A percentile compares a stretch with the other conserved stretches of the same genome.
These are phyloP conservation scores for Pterostichus madidus DNA, from an alignment of 2,888 invertebrate genomes.

Conservation along the genomic window DNA sequence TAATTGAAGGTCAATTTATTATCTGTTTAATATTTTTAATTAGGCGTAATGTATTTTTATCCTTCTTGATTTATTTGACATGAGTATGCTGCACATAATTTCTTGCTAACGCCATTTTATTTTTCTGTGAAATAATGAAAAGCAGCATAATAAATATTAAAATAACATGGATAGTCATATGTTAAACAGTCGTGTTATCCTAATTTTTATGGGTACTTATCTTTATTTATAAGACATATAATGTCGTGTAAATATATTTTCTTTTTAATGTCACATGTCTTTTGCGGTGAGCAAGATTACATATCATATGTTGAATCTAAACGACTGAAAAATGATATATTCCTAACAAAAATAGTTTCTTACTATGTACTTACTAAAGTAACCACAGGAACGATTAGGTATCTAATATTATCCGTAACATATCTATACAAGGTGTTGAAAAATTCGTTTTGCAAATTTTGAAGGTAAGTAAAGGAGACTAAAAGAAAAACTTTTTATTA, in stretches of 20 bases:
- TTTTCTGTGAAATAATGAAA: slow-evolving; percentile 3
- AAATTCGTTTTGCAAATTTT: too few species aligned
- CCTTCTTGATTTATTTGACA: slow-evolving; percentile 1
- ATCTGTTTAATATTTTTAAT: slow-evolving; percentile 35
- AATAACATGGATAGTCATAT: not conserved
- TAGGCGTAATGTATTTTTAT: not conserved
- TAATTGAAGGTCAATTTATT: slow-evolving; percentile 37
- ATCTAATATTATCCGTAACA: too few species aligned
- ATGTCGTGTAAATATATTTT: slow-evolving; percentile 10
- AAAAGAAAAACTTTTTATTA: too few species aligned
- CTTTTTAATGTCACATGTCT: slow-evolving; percentile 13
- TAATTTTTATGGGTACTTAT: slow-evolving; percentile 30
- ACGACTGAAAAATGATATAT: slow-evolving; percentile 18
- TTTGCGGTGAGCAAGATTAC: slow-evolving; percentile 30
- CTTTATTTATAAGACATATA: slow-evolving; percentile 32
- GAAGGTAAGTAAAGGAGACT: too few species aligned
- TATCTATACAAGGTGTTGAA: too few species aligned
- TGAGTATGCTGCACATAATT: slow-evolving; percentile 1
- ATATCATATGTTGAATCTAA: slow-evolving; percentile 23
- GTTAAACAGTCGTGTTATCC: slow-evolving; percentile 30
- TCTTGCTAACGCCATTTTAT: slow-evolving; percentile 19
- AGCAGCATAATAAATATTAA: not conserved
- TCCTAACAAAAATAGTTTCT: not conserved
- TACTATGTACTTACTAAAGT: not conserved
- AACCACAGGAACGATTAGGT: too few species aligned